Base-by-base conservation (phyloP, 2,113 vertebrate genomes). In the Notothenia rossii region DNA sequence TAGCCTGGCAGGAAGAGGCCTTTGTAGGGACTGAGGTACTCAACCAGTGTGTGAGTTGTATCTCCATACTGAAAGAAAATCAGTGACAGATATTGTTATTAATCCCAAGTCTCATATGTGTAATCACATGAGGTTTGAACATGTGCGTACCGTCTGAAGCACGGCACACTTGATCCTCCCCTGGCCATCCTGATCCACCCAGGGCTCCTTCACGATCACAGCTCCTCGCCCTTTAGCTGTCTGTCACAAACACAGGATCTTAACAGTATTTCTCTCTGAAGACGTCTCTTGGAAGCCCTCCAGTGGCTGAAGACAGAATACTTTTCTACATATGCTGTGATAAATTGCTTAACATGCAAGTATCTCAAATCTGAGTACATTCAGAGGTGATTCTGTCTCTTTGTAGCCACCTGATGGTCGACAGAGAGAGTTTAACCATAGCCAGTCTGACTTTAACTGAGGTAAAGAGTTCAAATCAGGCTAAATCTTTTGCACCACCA, bases 11-110 rank as follows among this genome's bases (percentile, higher is more conserved):
- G 92, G 88, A 96, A 96, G 50, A 93, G 79, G 55, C 96, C 96
- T 82, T 92, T 94, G 89, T 96, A 96, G 54, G 94, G 93, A 51
- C 85, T 79, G 43, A 96, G 86, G 89, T 95, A 95, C 85, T 96
- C 96, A 18, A 96, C 83, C 10, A 96, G 82, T 0, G 96, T 96
- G 85, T 96, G 96, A 50, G 95, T 96, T 14, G 96, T 96, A 65
- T 96, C 96, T 72, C 96, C 96, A 50, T 96, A 96, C 96, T 96
- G 90, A 40, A 58, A 51, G 79, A 65, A 71, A 75, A 77, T 51
- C 50, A 81, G 60, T 22, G 56, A 46, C 50, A 73, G 64, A 53
- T 40, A 58, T 33, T 36, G 51, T 81, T 60, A 51, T 25, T 75
- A 33, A 48, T 43, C 46, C 67, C n/a, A 45, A 75, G 13, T 51